Percentiles rank a stretch among this genome's conserved stretches.
Conservation (phyloP, 2,797 vertebrate species). For the Acanthornis magna region DNA sequence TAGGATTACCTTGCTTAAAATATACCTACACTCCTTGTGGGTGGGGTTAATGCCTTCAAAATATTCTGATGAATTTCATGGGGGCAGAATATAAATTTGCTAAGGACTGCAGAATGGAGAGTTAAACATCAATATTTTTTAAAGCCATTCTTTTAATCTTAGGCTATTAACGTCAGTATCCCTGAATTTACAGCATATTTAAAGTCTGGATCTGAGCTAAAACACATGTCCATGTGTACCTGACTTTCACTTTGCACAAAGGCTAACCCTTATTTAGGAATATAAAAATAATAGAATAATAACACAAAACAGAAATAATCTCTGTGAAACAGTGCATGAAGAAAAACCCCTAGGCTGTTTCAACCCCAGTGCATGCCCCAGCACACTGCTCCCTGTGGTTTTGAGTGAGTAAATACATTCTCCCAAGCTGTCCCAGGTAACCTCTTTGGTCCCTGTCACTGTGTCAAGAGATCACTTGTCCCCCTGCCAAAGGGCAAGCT, state of each 20-base stretch:
- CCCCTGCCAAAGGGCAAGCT: not conserved
- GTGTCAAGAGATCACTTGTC: not conserved
- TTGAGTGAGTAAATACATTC: not conserved
- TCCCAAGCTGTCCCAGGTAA: not conserved
- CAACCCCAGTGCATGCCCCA: not conserved
- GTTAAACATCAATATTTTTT: not conserved
- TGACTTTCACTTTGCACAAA: not conserved
- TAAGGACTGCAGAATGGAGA: not conserved
- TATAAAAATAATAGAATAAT: not conserved
- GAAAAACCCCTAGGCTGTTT: not conserved
- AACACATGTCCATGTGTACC: not conserved
- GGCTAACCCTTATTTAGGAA: not conserved
- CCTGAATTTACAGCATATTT: accelerated
- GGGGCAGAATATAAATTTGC: not conserved
- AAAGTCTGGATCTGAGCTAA: not conserved
- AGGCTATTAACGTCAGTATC: not conserved
- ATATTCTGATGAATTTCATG: not conserved
- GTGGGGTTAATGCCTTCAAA: not conserved
- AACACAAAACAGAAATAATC: not conserved
- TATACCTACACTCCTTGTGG: not conserved
- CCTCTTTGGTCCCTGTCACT: not conserved
- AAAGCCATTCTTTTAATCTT: not conserved
- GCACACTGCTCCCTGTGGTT: accelerated
- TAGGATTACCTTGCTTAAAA: not conserved
- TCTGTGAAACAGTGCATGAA: not conserved